Conservation (phyloP, 1,140 invertebrate species). For the Teleogryllus occipitalis region DNA sequence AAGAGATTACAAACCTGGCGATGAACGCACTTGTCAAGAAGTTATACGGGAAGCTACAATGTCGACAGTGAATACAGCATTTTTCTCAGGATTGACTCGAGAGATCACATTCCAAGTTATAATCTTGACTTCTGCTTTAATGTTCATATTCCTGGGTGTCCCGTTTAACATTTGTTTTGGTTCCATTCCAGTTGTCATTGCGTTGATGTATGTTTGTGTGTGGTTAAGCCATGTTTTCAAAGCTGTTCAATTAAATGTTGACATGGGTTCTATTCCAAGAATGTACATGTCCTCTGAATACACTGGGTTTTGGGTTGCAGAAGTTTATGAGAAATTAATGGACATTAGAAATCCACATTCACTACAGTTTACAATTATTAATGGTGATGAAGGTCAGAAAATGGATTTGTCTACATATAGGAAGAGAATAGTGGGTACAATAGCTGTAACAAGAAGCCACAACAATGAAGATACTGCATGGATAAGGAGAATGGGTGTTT, state of each 20-base stretch:
- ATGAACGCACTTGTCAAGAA: constrained; percentile 38
- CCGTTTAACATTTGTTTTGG: constrained; percentile 39
- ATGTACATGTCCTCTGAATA: constrained; percentile 38
- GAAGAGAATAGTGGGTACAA: constrained; percentile 39
- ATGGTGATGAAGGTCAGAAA: constrained; percentile 33
- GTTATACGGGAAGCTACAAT: constrained; percentile 38
- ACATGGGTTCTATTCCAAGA: constrained; percentile 34
- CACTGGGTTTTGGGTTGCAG: constrained; percentile 44
- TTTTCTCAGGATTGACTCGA: constrained; percentile 37
- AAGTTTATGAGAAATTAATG: constrained; percentile 36
- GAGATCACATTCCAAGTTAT: constrained; percentile 44
- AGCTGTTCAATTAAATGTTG: constrained; percentile 36
- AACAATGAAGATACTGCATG: constrained; percentile 40
- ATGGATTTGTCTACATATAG: constrained; percentile 28
- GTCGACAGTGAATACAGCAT: constrained; percentile 38
- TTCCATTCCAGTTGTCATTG: constrained; percentile 39
- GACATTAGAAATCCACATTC: constrained; percentile 29
- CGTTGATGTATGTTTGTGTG: constrained; percentile 38
- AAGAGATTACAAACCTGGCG: constrained; percentile 38
- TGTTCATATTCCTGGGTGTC: constrained; percentile 46
- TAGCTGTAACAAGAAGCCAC: constrained; percentile 38
- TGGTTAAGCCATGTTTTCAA: constrained; percentile 37
- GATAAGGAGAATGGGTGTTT: constrained; percentile 43
- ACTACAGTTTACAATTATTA: constrained; percentile 35
- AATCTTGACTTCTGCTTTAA: constrained; percentile 40